Evolutionary conservation across 2,797 vertebrate genomes (phyloP).

Genomic region (Ispidina picta): DNA sequence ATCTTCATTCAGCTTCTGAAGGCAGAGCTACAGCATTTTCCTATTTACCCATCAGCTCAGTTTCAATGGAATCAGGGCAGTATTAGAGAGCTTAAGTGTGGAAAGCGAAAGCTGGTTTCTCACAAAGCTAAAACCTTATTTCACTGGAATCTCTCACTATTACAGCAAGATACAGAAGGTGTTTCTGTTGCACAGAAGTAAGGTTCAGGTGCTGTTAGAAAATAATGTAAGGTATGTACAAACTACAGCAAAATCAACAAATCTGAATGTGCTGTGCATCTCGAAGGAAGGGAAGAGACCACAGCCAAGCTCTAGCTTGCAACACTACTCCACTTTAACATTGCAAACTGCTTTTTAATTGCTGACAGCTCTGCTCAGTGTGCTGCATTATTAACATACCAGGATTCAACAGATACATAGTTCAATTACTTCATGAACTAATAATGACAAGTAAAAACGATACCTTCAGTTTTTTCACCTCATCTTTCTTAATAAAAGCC

Average conservation of each 20-base stretch:
- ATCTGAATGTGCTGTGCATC: neutral
- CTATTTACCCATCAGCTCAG: neutral
- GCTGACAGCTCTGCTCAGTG: conserved; percentile 8
- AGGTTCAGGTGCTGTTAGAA: neutral
- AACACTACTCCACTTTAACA: conserved; percentile 9
- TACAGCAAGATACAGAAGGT: neutral
- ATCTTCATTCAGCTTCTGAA: neutral
- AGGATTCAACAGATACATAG: neutral
- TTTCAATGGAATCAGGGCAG: neutral
- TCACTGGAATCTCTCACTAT: neutral
- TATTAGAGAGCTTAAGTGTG: neutral
- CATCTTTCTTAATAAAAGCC: conserved; percentile 68
- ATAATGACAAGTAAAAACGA: neutral
- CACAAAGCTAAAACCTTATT: neutral
- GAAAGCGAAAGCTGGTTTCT: neutral
- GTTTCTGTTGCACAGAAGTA: neutral
- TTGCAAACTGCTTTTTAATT: conserved; percentile 19
- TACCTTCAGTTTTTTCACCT: conserved; percentile 77
- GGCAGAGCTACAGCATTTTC: neutral
- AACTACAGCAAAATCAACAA: neutral
- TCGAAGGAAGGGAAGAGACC: neutral
- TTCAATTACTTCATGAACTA: neutral
- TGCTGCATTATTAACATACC: conserved; percentile 61
- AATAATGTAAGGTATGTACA: neutral
- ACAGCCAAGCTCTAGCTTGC: neutral